Base-by-base conservation (phyloP, 2,797 vertebrate species). In the Notoglanidium macrostoma region DNA sequence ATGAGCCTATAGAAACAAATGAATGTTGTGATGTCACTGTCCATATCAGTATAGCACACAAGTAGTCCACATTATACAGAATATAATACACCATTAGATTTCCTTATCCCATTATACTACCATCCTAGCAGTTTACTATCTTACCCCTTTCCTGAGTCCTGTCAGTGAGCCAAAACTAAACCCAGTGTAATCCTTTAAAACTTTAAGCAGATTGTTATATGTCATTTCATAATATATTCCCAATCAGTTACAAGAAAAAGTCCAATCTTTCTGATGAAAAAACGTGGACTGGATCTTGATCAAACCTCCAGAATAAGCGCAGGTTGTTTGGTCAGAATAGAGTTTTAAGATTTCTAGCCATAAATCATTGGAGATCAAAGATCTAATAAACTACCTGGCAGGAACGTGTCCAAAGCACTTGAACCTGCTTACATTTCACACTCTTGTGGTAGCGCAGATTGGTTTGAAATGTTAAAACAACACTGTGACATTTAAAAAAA, bases 401-500 rank as follows among this genome's bases (percentile, higher is more conserved):
- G 29, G 57, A 87, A 86, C 57, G 40, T 65, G 44, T 70, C 73
- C 82, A 85, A 79, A 82, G 59, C 63, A 82, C 55, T 70, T n/a
- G 46, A 67, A 74, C 72, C 54, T 21, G 40, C 74, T 61, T 84
- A 70, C 80, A 88, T 90, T 83, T 86, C 90, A 90, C 76, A 72
- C 86, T 85, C 80, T 89, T 70, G n/a, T 86, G 76, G 79, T 74
- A 78, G 70, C 29, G 74, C 32, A 68, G 86, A 89, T 73, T 65
- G 72, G 76, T 70, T 26, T 35, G 85, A 90, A 92, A 92, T 91
- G 84, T 90, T 89, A 90, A 91, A 87, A 87, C 49, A 70, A 29
- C 51, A 73, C 55, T 59, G 76, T 92, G 91, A 92, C 90, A 91
- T 92, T 92, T 90, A 84, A 88, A 90, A 89, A 67, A 79, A 63